Evolutionary conservation across 2,113 vertebrate species (phyloP).

Genomic region (Neolamprologus kungweensis): DNA sequence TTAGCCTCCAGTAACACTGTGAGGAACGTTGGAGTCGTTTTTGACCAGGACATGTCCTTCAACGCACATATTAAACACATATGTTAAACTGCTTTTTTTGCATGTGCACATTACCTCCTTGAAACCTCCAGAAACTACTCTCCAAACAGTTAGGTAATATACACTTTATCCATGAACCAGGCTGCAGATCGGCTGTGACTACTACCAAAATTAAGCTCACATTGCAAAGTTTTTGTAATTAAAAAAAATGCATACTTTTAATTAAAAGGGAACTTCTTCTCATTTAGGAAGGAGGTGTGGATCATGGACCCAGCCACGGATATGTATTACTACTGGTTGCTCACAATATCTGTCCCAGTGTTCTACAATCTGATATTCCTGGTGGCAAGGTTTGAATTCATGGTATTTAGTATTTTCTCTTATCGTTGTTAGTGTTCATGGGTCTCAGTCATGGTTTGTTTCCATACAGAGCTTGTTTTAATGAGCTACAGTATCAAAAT

Average conservation of each 20-base stretch:
- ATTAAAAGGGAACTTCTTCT: background rate
- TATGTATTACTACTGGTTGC: slow-evolving; percentile 86
- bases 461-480: slow-evolving; percentile 82
- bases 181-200: background rate
- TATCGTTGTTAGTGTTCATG: background rate
- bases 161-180: background rate
- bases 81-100: background rate
- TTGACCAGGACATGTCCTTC: background rate
- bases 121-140: background rate
- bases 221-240: background rate
- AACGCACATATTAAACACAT: background rate
- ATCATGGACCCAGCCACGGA: slow-evolving; percentile 88
- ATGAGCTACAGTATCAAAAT: slow-evolving; percentile 80
- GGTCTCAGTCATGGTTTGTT: background rate
- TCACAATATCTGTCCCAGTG: slow-evolving; percentile 71
- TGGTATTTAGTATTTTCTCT: background rate
- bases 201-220: background rate
- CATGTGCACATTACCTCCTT: background rate
- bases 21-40: accelerated
- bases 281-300: slow-evolving; percentile 70
- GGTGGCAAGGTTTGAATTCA: slow-evolving; percentile 78
- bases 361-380: slow-evolving; percentile 94
- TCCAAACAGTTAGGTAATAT: background rate
- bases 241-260: background rate
- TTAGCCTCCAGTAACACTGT: background rate